phyloP scores from a whole-genome alignment of 2,888 invertebrate genomes.

The Prenolepis imparis region DNA sequence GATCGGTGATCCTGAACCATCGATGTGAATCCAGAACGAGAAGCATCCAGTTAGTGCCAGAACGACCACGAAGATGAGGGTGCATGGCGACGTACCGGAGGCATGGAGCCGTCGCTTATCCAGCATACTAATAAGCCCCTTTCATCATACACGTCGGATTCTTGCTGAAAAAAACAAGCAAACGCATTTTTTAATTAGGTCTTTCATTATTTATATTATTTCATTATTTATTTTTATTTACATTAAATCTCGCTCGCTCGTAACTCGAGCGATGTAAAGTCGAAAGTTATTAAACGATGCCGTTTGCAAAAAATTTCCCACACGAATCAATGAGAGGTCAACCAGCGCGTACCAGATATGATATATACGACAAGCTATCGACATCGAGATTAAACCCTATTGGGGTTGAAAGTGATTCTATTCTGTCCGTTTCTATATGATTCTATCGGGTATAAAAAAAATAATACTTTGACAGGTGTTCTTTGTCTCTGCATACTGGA shows the following conservation, averaged over 20 bases:
- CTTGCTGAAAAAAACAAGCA: constrained; percentile 56
- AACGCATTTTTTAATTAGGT: background rate
- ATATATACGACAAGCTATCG: constrained; percentile 2
- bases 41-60: constrained; percentile 80
- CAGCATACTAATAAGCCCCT: constrained; percentile 80
- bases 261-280: constrained; percentile 12
- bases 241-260: background rate
- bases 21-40: constrained; percentile 81
- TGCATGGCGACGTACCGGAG: constrained; percentile 81
- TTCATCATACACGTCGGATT: constrained; percentile 70
- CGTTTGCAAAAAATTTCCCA: constrained; percentile 35
- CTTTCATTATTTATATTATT: too few species aligned
- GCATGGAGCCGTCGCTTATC: constrained; percentile 82
- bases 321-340: constrained; percentile 36
- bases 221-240: too few species aligned
- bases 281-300: constrained; percentile 28
- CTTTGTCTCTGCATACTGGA: background rate
- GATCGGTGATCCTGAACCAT: constrained; percentile 69
- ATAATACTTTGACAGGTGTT: background rate
- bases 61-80: constrained; percentile 78
- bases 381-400: background rate
- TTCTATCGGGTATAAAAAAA: background rate
- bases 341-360: background rate
- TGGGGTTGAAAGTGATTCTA: background rate
- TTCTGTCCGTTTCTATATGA: background rate